These are phyloP conservation scores for Panorpa germanica DNA, from an alignment of 2,888 invertebrate genomes.

Conservation along the genomic window DNA sequence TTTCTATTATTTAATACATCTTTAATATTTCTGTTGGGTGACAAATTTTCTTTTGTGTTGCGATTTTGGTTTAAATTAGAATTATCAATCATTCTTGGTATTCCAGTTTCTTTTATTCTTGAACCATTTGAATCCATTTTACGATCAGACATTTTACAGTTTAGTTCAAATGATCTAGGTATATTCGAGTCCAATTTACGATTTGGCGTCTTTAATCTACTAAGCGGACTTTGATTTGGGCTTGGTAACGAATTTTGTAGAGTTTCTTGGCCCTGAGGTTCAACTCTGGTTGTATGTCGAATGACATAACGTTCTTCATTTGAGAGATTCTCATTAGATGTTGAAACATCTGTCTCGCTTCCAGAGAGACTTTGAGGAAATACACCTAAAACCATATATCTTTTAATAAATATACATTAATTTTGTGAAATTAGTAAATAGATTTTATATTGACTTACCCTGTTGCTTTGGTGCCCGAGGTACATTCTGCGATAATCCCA, in stretches of 20 bases:
- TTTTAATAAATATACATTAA: conserved; percentile 1
- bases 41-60: no score
- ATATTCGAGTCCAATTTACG: conserved; percentile 12
- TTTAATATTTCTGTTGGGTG: no score
- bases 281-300: conserved; percentile 64
- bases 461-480: conserved; percentile 34
- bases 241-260: conserved; percentile 25
- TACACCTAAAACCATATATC: conserved; percentile 27
- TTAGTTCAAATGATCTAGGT: conserved; percentile 13
- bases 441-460: no score
- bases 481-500: conserved; percentile 38
- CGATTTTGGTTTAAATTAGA: no score
- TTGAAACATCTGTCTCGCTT: conserved; percentile 79
- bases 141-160: conserved; percentile 12
- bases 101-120: conserved; percentile 3
- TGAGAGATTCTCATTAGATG: conserved; percentile 76
- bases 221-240: conserved; percentile 13
- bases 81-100: no score
- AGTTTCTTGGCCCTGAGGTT: conserved; percentile 84
- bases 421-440: no score
- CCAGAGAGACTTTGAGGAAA: conserved; percentile 64
- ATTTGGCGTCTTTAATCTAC: not conserved
- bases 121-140: conserved; percentile 6
- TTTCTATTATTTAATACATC: no score
- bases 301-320: conserved; percentile 71